A percentile compares a stretch with the other conserved stretches of the same genome.
Evolutionary conservation across 2,888 invertebrate genomes (phyloP).

Genomic region (Prosapia bicincta): DNA sequence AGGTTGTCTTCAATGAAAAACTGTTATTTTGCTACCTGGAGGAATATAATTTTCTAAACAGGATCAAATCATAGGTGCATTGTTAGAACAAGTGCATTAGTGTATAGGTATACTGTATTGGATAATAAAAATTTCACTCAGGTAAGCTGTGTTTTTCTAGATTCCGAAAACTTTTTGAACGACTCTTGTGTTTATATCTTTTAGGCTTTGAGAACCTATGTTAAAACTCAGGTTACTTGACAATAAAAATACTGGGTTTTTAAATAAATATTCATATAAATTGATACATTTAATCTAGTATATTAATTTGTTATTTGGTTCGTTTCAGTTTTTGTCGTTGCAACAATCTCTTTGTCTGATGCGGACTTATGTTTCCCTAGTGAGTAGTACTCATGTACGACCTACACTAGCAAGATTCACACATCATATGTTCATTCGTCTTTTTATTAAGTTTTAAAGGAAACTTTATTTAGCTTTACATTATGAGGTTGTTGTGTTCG

Average conservation of each 20-base stretch:
- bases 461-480: background rate
- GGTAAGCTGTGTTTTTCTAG: too few species aligned
- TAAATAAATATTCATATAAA: background rate
- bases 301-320: slow-evolving; percentile 7
- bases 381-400: slow-evolving; percentile 13
- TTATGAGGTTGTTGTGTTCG: too few species aligned
- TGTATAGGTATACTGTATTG: too few species aligned
- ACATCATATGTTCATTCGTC: background rate
- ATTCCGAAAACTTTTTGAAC: too few species aligned
- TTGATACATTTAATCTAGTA: background rate
- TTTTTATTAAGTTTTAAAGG: background rate
- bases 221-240: background rate
- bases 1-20: too few species aligned
- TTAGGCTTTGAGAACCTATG: too few species aligned
- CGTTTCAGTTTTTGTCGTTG: slow-evolving; percentile 21
- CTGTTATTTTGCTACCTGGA: too few species aligned
- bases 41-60: too few species aligned
- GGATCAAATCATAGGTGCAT: too few species aligned
- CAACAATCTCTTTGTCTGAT: slow-evolving; percentile 13
- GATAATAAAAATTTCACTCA: too few species aligned
- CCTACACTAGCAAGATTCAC: background rate
- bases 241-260: background rate
- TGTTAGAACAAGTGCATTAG: too few species aligned
- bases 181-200: too few species aligned
- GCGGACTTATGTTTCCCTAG: slow-evolving; percentile 27